Base-by-base conservation (phyloP, 2,888 invertebrate genomes). In the Drosophila mulleri region DNA sequence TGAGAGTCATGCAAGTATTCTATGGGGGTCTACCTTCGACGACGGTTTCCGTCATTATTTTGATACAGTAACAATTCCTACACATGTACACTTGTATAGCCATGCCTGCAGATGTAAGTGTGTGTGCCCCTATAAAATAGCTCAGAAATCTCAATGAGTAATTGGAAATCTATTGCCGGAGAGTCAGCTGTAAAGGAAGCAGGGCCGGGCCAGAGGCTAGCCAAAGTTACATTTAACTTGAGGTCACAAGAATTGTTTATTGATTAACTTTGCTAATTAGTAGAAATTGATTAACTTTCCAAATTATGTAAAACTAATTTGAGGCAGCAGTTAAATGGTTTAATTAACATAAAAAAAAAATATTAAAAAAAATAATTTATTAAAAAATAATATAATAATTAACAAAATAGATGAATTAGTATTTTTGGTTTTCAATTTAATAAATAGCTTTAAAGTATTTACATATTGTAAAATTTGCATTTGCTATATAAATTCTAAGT, bases 1-100 rank as follows among this genome's bases (percentile, higher is more conserved):
- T 26, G 41, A 66, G 62, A 76, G 62, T 48, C 77, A 53, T 66
- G 78, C 60, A 60, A 72, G 59, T 67, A 62, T 62, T 70, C 56
- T 23, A 26, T 41, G 6, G 12, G 37, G 26, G 18, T 20, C 26
- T 60, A 53, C 32, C 54, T 66, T 50, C 32, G 61, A 54, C 56
- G 50, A 47, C 41, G 60, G 69, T 60, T 61, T 59, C 58, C 71
- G 44, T 75, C 72, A 61, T 58, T 54, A 44, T 59, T 52, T 57
- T 57, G 56, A 53, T 65, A 54, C 44, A 61, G 50, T 66, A 47
- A 42, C 48, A 54, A 35, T 20, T 35, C 26, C 57, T 14, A 14
- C 14, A 64, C 35, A 48, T 57, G 29, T n/a, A 39, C 11, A 14
- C 14, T 23, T n/a, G 47, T 18, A 9, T 2, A 52, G 14, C 16